phyloP scores from a whole-genome alignment of 2,113 vertebrate species.

The Marcusenius ussheri region DNA sequence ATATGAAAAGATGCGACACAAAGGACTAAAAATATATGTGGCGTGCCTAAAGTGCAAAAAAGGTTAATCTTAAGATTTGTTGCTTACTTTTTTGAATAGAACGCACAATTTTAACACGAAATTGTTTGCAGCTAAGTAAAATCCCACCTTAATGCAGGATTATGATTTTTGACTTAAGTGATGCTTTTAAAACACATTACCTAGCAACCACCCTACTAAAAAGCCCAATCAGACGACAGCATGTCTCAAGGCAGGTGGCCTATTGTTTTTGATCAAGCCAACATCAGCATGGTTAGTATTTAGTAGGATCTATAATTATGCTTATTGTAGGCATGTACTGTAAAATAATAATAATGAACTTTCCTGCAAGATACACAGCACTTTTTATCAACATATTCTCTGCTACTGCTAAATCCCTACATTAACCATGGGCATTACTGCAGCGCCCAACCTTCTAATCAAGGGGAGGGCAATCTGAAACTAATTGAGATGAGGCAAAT shows the following conservation, averaged over 20 bases:
- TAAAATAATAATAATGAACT: neutral
- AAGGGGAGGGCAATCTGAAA: neutral
- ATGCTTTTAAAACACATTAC: conserved; percentile 46
- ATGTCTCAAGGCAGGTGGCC: conserved; percentile 33
- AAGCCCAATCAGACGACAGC: neutral
- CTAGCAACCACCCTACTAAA: conserved; percentile 42
- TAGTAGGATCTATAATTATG: neutral
- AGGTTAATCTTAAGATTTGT: conserved; percentile 15
- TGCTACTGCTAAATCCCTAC: neutral
- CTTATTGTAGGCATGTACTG: neutral
- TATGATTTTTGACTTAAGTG: conserved; percentile 43
- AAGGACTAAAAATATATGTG: conserved; percentile 4
- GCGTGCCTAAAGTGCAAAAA: neutral
- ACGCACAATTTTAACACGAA: conserved; percentile 40
- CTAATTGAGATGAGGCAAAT: neutral
- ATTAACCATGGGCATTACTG: neutral
- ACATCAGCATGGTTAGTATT: conserved; percentile 13
- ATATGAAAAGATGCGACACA: conserved; percentile 52
- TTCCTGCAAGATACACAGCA: neutral
- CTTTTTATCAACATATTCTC: neutral
- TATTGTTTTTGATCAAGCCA: conserved; percentile 17
- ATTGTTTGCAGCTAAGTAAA: conserved; percentile 45
- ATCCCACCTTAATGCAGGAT: conserved; percentile 41
- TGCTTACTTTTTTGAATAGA: conserved; percentile 33
- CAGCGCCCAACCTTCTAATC: neutral